Conservation (phyloP, 2,113 vertebrate species). For the Muntiacus reevesi region DNA sequence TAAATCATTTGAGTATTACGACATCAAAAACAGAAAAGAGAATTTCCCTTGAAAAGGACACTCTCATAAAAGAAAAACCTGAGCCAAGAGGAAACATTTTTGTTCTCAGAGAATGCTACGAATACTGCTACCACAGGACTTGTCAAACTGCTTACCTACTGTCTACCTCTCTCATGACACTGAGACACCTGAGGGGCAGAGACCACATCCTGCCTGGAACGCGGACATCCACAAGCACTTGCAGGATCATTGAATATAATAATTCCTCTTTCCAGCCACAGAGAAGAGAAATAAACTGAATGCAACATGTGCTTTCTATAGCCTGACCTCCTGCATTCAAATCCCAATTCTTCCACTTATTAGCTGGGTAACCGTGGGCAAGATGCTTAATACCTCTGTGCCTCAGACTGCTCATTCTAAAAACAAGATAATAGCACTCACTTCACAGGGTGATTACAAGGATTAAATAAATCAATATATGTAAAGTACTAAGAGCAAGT, state of each 20-base stretch:
- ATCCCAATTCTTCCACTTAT: not conserved
- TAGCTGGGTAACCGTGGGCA: not conserved
- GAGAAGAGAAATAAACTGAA: not conserved
- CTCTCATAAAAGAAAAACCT: not conserved
- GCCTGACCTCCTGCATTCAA: not conserved
- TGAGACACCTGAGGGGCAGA: not conserved
- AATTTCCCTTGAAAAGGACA: not conserved
- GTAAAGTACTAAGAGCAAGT: not conserved
- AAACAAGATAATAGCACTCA: not conserved
- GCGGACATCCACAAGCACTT: not conserved
- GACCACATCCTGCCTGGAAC: too few species aligned
- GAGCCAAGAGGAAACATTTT: not conserved
- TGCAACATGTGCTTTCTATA: not conserved
- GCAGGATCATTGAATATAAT: not conserved
- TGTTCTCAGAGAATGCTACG: not conserved
- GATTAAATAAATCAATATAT: not conserved
- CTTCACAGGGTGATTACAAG: not conserved
- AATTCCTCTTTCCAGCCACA: not conserved
- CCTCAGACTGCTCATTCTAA: not conserved
- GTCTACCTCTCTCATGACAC: accelerated
- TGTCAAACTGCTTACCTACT: not conserved
- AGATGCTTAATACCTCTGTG: not conserved
- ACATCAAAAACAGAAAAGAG: not conserved
- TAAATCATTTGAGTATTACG: not conserved
- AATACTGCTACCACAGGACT: not conserved